Conservation (phyloP, 2,113 vertebrate genomes). For the Dipodomys ordii region DNA sequence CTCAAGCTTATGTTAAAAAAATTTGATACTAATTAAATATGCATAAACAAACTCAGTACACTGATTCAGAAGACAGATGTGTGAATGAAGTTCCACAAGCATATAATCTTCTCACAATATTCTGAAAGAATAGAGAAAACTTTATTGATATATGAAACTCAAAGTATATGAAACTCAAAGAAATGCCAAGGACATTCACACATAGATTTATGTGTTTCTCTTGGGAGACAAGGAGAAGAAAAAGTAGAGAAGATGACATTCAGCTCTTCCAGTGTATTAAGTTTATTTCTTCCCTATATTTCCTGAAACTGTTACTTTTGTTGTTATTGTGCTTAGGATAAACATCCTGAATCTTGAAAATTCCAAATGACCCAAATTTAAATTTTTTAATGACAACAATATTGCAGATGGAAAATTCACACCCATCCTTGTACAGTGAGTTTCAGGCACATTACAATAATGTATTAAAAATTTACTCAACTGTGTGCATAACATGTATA, state of each 20-base stretch:
- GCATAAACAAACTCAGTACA: not conserved
- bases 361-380: not conserved
- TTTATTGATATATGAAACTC: not conserved
- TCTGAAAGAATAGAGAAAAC: constrained; percentile 5
- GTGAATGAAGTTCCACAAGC: not conserved
- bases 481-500: not conserved
- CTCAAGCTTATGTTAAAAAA: not conserved
- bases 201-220: constrained; percentile 12
- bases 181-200: not conserved
- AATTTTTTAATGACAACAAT: not conserved
- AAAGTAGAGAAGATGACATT: not conserved
- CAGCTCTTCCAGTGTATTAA: not conserved
- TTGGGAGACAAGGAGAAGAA: constrained; percentile 33
- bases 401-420: not conserved
- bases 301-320: not conserved
- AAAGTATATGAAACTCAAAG: constrained; percentile 21
- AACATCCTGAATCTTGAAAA: not conserved
- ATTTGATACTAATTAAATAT: not conserved
- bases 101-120: not conserved
- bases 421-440: not conserved
- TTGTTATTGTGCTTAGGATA: not conserved
- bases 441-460: not conserved
- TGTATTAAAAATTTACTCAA: not conserved
- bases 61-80: constrained; percentile 5
- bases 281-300: not conserved